phyloP scores from a whole-genome alignment of 2,888 invertebrate species.

The Dilophus febrilis region DNA sequence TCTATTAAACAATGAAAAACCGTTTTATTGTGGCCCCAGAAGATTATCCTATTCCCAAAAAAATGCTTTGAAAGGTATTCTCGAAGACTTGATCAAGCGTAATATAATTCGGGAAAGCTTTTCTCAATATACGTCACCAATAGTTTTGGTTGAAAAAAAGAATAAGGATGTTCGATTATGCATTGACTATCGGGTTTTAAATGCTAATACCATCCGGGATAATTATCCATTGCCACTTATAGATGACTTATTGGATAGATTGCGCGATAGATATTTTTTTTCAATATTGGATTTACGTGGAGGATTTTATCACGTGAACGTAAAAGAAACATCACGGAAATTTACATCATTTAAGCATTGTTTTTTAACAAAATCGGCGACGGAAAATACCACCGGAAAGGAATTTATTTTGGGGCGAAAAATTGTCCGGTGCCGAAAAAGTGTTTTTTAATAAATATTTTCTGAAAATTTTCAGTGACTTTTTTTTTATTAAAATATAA shows the following conservation, averaged over 20 bases:
- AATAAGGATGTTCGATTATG: constrained; percentile 10
- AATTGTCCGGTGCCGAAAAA: too few relatives aligned
- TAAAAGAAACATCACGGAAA: constrained; percentile 11
- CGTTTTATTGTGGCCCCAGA: constrained; percentile 1
- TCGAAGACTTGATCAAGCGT: constrained; percentile 6
- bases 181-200: constrained; percentile 11
- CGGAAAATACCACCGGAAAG: too few relatives aligned
- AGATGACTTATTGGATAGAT: constrained; percentile 9
- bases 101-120: constrained; percentile 9
- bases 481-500: too few relatives aligned
- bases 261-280: constrained; percentile 13
- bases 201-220: constrained; percentile 10
- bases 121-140: constrained; percentile 11
- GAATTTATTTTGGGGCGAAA: too few relatives aligned
- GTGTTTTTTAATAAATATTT: too few relatives aligned
- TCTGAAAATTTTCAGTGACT: too few relatives aligned
- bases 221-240: constrained; percentile 12
- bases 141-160: constrained; percentile 11
- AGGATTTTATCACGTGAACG: constrained; percentile 13
- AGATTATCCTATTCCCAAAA: constrained; percentile 6
- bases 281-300: too few relatives aligned
- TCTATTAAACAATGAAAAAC: not conserved
- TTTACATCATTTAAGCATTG: too few relatives aligned
- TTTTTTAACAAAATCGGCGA: too few relatives aligned
- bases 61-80: constrained; percentile 2